Evolutionary conservation across 2,113 vertebrate species (phyloP), one percentile per base, ranked within the genome.

Genomic region (Brachypteracias leptosomus): DNA sequence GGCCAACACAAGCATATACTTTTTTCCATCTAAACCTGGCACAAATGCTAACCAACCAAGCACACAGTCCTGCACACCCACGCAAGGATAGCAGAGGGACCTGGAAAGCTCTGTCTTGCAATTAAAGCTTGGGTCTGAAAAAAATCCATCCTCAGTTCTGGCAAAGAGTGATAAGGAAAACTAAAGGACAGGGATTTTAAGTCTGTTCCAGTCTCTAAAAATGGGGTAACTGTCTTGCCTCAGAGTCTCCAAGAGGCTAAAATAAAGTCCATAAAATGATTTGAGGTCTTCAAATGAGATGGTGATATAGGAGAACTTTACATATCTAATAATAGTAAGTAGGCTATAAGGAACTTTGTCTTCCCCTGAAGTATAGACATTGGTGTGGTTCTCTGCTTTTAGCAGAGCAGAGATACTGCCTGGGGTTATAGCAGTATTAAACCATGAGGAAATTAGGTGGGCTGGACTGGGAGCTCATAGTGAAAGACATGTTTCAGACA

Each of bases 281-380:
- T 78, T 86, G 65, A 94, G 90, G 90, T 85, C 85, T 90, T 90
- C 74, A 24, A 28, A 82, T 78, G 49, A 89, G 88, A 78, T 66
- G 59, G 17, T 85, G 44, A 86, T 89, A 88, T 31, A 93, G 76
- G 47, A 92, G 61, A 87, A 88, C 70, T 96, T 93, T 75, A 81
- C 49, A 42, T 93, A 78, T 49, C 90, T 87, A 96, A 90, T 81
- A 90, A 96, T 86, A 94, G 80, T 87, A 94, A 95, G 57, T 89
- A 96, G 88, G 80, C 46, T 89, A 47, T 89, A 87, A 88, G 80
- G 57, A 86, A 92, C 80, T 93, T 88, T 29, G 16, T 49, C 66
- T 70, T 15, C 65, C 86, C 47, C 84, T 93, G 83, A 93, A 96
- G 79, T 89, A 54, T n/a, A 89, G 90, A 52, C 73, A 74, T 85